phyloP scores from a whole-genome alignment of 2,888 invertebrate genomes.

The Phortica okadai region DNA sequence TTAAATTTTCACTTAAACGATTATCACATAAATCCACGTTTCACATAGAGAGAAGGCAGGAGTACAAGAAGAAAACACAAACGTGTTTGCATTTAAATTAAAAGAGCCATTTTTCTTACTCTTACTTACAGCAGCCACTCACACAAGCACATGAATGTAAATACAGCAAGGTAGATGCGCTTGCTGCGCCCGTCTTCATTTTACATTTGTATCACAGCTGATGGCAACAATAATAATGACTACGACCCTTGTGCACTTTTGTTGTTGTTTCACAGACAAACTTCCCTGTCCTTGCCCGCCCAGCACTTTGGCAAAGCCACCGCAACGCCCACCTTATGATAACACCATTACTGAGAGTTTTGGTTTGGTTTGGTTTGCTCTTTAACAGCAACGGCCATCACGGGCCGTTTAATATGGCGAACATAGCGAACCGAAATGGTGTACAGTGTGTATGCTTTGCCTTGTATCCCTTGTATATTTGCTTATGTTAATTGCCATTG shows the following conservation, averaged over 20 bases:
- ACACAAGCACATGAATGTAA: slow-evolving; percentile 9
- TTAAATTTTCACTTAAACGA: slow-evolving; percentile 76
- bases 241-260: slow-evolving; percentile 24
- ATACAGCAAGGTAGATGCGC: not conserved
- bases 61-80: slow-evolving; percentile 52
- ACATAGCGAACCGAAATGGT: slow-evolving; percentile 50
- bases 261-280: not conserved
- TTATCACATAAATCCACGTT: slow-evolving; percentile 73
- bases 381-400: slow-evolving; percentile 29
- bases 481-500: slow-evolving; percentile 75
- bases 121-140: slow-evolving; percentile 5
- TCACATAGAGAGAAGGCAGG: not conserved
- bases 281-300: slow-evolving; percentile 34
- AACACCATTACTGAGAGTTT: slow-evolving; percentile 62
- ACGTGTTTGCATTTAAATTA: slow-evolving; percentile 75
- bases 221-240: slow-evolving; percentile 22
- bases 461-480: slow-evolving; percentile 65
- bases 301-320: slow-evolving; percentile 36
- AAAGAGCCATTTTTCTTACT: slow-evolving; percentile 73
- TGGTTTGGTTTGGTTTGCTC: not conserved
- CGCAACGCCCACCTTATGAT: slow-evolving; percentile 65
- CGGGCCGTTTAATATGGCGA: slow-evolving; percentile 52
- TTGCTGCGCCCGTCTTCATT: not conserved
- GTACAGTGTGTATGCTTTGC: not conserved
- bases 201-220: slow-evolving; percentile 9